Evolutionary conservation across 2,113 vertebrate species (phyloP).

Genomic region (Notothenia rossii): DNA sequence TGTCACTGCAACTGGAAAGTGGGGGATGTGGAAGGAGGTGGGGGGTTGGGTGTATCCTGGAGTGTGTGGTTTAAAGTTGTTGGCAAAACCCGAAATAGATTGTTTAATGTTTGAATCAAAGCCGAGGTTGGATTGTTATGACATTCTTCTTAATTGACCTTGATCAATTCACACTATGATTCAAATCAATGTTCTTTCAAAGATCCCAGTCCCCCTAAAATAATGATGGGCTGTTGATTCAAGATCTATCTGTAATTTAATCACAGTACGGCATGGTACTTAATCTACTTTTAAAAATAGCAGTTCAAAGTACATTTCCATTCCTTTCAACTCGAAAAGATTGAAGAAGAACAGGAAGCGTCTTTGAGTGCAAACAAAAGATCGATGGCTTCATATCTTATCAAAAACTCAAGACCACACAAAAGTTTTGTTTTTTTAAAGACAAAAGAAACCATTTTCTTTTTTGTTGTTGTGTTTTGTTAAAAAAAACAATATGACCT

Average conservation of each 20-base stretch:
- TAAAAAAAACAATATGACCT: too few relatives aligned
- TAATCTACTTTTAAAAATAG: neutral
- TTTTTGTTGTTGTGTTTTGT: neutral
- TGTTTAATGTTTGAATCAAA: constrained; percentile 15
- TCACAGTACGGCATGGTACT: constrained; percentile 34
- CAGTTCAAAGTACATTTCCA: constrained; percentile 8
- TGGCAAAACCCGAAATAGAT: constrained; percentile 9
- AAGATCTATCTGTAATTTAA: constrained; percentile 33
- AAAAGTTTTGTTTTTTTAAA: neutral
- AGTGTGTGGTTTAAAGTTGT: constrained; percentile 19
- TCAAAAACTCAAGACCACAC: neutral
- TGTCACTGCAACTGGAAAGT: constrained; percentile 83
- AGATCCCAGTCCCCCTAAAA: constrained; percentile 16
- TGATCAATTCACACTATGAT: constrained; percentile 28
- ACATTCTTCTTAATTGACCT: neutral
- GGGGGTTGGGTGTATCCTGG: constrained; percentile 52
- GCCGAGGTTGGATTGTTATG: neutral
- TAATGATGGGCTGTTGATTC: constrained; percentile 13
- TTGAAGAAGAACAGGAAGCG: constrained; percentile 21
- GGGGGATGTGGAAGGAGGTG: constrained; percentile 47
- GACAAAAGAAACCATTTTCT: neutral
- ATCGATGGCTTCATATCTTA: neutral
- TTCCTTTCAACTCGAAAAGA: constrained; percentile 21
- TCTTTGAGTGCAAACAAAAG: constrained; percentile 11
- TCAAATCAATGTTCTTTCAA: constrained; percentile 19